phyloP scores from a whole-genome alignment of 37 sponge, comb jelly and placozoan genomes.

The Diacarnus erythraeanus region DNA sequence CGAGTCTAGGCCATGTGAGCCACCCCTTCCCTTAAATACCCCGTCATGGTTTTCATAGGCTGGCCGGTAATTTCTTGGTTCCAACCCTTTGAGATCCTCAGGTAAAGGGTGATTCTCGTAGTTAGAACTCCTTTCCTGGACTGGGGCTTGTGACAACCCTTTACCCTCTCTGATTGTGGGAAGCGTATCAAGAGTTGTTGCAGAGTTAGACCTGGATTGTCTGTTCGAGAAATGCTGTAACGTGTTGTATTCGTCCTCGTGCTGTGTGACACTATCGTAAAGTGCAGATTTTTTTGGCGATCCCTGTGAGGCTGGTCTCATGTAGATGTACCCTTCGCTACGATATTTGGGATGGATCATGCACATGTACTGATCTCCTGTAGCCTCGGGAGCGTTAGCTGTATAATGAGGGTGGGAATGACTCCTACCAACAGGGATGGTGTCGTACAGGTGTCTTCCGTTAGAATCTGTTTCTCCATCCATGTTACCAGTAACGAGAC shows the following conservation, averaged over 20 bases:
- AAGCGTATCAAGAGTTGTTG: neutral
- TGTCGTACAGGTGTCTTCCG: neutral
- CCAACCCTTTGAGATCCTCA: constrained; percentile 3
- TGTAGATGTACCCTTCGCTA: constrained; percentile 18
- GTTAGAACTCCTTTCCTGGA: neutral
- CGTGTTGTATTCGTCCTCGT: neutral
- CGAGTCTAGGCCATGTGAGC: constrained; percentile 7
- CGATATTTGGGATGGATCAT: constrained; percentile 32
- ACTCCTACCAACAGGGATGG: neutral
- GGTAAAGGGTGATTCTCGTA: constrained; percentile 45
- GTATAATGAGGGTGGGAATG: neutral
- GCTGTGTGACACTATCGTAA: neutral
- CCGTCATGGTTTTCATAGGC: constrained; percentile 27
- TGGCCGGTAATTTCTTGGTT: constrained; percentile 2
- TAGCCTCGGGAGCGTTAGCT: neutral
- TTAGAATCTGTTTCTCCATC: constrained; percentile 2
- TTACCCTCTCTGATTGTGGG: constrained; percentile 12
- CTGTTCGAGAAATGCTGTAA: neutral
- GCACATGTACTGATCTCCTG: constrained; percentile 10
- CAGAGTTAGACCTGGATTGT: neutral
- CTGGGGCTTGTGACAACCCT: neutral
- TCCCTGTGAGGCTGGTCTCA: neutral
- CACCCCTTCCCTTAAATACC: constrained; percentile 5
- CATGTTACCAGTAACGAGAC: constrained; percentile 9
- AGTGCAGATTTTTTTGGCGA: neutral